Percentiles rank a stretch among this genome's conserved stretches.
Conservation (phyloP, 2,113 vertebrate genomes). For the Otocyon megalotis region DNA sequence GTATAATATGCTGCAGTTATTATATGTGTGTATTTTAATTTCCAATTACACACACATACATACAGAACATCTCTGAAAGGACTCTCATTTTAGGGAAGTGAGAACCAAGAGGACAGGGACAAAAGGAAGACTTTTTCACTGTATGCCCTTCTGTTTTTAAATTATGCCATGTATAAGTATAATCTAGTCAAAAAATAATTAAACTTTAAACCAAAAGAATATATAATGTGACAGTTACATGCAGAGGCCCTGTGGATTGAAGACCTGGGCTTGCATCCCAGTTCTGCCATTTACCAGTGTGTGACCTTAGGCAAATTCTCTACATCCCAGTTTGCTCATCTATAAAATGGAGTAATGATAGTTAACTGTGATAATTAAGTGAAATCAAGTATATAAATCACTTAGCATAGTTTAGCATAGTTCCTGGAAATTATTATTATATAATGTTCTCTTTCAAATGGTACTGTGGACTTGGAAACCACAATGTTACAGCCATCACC, state of each 20-base stretch:
- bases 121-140: slow-evolving; percentile 30
- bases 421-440: slow-evolving; percentile 14
- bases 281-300: neutral
- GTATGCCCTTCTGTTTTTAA: neutral
- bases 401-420: neutral
- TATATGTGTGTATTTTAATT: neutral
- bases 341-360: neutral
- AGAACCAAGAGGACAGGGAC: neutral
- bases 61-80: neutral
- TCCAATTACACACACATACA: neutral
- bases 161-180: neutral
- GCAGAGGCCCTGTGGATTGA: neutral
- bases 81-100: neutral
- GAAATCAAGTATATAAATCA: slow-evolving; percentile 34
- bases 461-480: neutral
- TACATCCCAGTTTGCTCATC: neutral
- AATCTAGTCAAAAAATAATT: slow-evolving; percentile 41
- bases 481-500: neutral
- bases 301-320: neutral
- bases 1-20: neutral
- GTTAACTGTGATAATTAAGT: slow-evolving; percentile 10
- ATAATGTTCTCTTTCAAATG: slow-evolving; percentile 21
- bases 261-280: neutral
- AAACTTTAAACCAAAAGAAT: slow-evolving; percentile 32
- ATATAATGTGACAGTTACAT: neutral